phyloP scores from a whole-genome alignment of 2,113 vertebrate genomes.

The Nycticorax nycticorax region DNA sequence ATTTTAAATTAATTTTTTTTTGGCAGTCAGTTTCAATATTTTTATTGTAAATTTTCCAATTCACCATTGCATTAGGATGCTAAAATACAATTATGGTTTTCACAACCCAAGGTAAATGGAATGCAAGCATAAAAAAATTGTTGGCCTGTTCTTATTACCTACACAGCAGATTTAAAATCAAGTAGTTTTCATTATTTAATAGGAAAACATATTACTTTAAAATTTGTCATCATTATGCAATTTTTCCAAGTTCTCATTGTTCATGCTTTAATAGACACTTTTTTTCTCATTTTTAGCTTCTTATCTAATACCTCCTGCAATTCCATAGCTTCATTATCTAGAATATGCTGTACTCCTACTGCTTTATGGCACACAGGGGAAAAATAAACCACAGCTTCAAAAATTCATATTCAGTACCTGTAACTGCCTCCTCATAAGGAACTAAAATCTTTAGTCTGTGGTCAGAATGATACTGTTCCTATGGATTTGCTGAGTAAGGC shows the following conservation, averaged over 20 bases:
- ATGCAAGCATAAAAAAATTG: background rate
- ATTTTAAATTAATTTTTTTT: background rate
- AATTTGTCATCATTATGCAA: background rate
- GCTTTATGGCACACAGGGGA: background rate
- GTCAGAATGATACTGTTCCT: background rate
- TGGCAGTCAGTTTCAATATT: background rate
- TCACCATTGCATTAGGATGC: background rate
- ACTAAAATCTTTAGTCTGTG: background rate
- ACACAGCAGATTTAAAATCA: background rate
- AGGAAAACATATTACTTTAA: background rate
- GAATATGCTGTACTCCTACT: background rate
- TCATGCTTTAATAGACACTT: background rate
- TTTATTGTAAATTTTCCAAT: background rate
- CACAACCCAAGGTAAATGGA: background rate
- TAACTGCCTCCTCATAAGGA: background rate
- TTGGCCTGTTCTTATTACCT: background rate
- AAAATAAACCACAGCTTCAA: slow-evolving; percentile 19
- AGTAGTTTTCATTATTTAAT: background rate
- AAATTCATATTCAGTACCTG: background rate
- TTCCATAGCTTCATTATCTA: slow-evolving; percentile 18
- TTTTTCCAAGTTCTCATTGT: background rate
- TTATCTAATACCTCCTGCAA: slow-evolving; percentile 23
- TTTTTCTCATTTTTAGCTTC: background rate
- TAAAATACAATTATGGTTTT: background rate
- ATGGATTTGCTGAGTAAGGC: background rate